phyloP scores from a whole-genome alignment of 2,797 vertebrate genomes.

The Tamandua tetradactyla region DNA sequence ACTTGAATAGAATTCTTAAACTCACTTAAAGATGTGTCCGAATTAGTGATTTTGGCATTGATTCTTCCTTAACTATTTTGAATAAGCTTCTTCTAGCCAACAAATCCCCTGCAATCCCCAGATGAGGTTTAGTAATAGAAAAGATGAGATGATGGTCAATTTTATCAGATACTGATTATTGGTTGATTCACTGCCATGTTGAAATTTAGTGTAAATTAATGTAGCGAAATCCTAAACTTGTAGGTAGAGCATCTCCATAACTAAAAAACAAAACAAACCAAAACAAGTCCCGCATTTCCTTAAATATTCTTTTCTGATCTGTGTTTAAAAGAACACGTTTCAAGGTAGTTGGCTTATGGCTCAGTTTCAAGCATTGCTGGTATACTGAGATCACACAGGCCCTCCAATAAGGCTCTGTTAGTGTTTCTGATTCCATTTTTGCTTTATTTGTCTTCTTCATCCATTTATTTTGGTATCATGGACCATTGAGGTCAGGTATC shows the following conservation, averaged over 20 bases:
- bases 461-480: background rate
- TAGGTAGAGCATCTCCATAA: background rate
- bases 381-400: background rate
- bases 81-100: background rate
- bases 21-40: background rate
- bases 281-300: too few relatives aligned
- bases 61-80: background rate
- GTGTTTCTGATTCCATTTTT: background rate
- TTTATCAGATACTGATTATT: background rate
- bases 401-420: background rate
- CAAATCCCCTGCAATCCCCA: background rate
- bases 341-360: background rate
- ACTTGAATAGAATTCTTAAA: background rate
- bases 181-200: too few relatives aligned
- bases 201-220: background rate
- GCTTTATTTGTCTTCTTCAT: background rate
- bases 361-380: background rate
- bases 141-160: background rate
- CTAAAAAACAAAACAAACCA: background rate
- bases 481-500: background rate
- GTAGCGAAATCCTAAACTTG: background rate
- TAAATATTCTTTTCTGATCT: background rate
- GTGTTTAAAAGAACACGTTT: background rate
- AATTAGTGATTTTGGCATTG: background rate
- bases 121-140: background rate